A percentile compares a stretch with the other conserved stretches of the same genome.
Evolutionary conservation across 2,113 vertebrate genomes (phyloP).

Genomic region (Eulemur macaco): DNA sequence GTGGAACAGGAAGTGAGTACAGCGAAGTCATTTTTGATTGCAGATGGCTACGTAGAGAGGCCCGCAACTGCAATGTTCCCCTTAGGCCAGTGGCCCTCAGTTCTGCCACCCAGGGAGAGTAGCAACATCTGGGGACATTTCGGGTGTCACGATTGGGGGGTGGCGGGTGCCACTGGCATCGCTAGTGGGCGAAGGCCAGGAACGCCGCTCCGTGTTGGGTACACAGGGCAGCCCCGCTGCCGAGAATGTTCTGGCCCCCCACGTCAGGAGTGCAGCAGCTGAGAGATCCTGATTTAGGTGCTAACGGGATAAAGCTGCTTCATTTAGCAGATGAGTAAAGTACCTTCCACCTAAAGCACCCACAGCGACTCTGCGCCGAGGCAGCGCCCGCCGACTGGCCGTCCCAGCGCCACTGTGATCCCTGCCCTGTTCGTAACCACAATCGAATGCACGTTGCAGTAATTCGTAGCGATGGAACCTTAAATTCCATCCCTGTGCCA

Average conservation of each 20-base stretch:
- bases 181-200: not conserved
- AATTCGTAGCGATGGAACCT: not conserved
- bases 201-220: not conserved
- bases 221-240: too few relatives aligned
- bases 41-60: not conserved
- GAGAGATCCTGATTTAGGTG: not conserved
- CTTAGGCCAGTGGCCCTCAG: not conserved
- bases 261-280: accelerated
- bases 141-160: not conserved
- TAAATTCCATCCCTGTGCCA: not conserved
- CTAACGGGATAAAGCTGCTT: not conserved
- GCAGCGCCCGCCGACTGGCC: not conserved
- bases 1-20: constrained; percentile 73
- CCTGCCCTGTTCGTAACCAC: not conserved
- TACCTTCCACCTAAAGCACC: not conserved
- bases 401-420: accelerated
- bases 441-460: accelerated
- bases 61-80: not conserved
- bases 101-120: too few relatives aligned
- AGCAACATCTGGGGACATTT: not conserved
- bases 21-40: not conserved
- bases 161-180: not conserved
- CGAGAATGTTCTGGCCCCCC: too few relatives aligned
- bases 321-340: not conserved
- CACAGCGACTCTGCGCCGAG: accelerated